Conservation (phyloP, 2,797 vertebrate species). For the Lutjanus argentimaculatus region DNA sequence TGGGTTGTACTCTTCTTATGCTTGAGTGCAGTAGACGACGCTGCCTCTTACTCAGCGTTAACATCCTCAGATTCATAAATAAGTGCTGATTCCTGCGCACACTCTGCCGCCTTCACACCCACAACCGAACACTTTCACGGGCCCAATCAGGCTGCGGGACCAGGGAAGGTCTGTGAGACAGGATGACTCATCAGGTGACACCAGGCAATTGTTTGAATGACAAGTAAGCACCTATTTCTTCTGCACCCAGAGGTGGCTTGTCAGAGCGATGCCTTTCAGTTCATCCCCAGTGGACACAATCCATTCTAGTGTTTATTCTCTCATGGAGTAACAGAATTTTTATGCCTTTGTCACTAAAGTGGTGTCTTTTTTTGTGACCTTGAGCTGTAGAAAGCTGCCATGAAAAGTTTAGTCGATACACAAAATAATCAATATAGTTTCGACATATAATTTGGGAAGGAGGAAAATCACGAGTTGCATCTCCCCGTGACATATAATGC, state of each 20-base stretch:
- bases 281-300: neutral
- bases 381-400: neutral
- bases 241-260: neutral
- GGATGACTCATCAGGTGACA: constrained; percentile 56
- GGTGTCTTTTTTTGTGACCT: neutral
- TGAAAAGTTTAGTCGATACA: neutral
- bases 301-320: neutral
- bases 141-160: constrained; percentile 26
- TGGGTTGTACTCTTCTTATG: neutral
- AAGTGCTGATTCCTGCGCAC: constrained; percentile 20
- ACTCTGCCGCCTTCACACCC: constrained; percentile 10
- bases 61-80: constrained; percentile 34
- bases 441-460: neutral
- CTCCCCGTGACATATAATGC: neutral
- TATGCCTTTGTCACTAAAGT: neutral
- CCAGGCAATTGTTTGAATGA: constrained; percentile 36
- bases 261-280: neutral
- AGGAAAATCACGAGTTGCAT: neutral
- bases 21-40: constrained; percentile 10
- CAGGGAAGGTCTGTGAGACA: constrained; percentile 16
- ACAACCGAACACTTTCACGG: constrained; percentile 12
- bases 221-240: constrained; percentile 9
- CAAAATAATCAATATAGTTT: too few species aligned
- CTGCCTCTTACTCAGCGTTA: constrained; percentile 18
- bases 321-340: neutral